Evolutionary conservation across 2,113 vertebrate species (phyloP).

Genomic region (Xenopus tropicalis): DNA sequence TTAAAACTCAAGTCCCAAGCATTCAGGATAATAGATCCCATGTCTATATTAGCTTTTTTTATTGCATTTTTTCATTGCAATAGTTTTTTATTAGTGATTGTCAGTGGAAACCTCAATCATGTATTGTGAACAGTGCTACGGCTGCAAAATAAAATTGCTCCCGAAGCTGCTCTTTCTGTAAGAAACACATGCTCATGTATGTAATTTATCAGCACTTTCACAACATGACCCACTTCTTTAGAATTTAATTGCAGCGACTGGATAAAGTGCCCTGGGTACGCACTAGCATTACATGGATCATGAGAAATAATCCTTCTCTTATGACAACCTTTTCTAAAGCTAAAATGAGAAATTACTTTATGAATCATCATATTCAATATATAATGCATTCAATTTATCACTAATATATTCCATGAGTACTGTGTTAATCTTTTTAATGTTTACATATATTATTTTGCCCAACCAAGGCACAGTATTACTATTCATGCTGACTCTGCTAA

Average conservation of each 20-base stretch:
- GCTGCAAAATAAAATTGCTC: constrained; percentile 1
- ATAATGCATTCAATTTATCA: constrained; percentile 12
- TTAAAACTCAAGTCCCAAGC: no score
- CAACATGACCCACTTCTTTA: constrained; percentile 42
- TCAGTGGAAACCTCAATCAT: not conserved
- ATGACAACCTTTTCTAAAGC: constrained; percentile 19
- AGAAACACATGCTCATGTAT: constrained; percentile 17
- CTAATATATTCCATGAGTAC: constrained; percentile 2
- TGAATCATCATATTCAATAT: constrained; percentile 16
- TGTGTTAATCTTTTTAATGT: not conserved
- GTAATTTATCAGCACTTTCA: constrained; percentile 39
- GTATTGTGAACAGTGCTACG: not conserved
- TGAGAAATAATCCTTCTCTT: constrained; percentile 35
- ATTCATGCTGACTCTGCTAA: not conserved
- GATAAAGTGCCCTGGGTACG: constrained; percentile 11
- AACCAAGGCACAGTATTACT: not conserved
- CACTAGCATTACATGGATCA: constrained; percentile 40
- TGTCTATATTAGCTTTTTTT: no score
- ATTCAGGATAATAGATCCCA: no score
- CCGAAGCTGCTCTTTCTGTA: not conserved
- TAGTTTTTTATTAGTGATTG: no score
- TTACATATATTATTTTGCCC: not conserved
- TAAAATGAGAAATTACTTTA: constrained; percentile 26
- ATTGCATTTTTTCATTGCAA: not conserved
- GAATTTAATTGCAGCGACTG: constrained; percentile 39